Evolutionary conservation across 2,797 vertebrate species (phyloP).

Genomic region (Amphiprion clarkii): DNA sequence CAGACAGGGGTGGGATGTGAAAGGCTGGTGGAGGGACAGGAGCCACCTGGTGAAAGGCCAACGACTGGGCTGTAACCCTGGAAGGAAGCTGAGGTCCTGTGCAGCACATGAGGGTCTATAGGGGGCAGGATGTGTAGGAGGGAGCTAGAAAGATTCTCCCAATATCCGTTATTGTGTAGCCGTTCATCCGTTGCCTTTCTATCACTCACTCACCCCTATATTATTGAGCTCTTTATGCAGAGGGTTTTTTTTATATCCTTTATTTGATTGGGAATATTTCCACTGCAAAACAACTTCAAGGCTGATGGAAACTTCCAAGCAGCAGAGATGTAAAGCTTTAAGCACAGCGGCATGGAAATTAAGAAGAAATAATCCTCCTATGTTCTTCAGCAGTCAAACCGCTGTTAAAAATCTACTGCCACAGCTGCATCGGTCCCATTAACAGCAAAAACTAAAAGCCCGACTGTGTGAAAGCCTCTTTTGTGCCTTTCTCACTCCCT

Average conservation of each 20-base stretch:
- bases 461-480: conserved; percentile 67
- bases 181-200: neutral
- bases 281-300: neutral
- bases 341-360: neutral
- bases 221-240: no score
- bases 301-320: no score
- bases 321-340: neutral
- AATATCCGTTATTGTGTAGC: conserved; percentile 42
- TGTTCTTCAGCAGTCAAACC: conserved; percentile 20
- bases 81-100: conserved; percentile 87
- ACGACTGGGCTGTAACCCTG: conserved; percentile 88
- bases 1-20: conserved; percentile 47
- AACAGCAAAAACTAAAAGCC: conserved; percentile 23
- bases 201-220: no score
- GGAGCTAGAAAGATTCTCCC: conserved; percentile 59
- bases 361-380: neutral
- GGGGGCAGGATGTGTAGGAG: conserved; percentile 86
- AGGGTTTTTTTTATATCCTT: no score
- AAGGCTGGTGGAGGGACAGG: conserved; percentile 80
- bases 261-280: no score
- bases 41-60: conserved; percentile 85
- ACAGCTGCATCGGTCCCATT: conserved; percentile 21
- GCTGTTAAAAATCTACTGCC: conserved; percentile 6
- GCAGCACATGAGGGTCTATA: conserved; percentile 78
- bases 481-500: conserved; percentile 59